Percentiles rank a stretch among this genome's conserved stretches.
Conservation (phyloP, 2,113 vertebrate species). For the Heloderma charlesbogerti region DNA sequence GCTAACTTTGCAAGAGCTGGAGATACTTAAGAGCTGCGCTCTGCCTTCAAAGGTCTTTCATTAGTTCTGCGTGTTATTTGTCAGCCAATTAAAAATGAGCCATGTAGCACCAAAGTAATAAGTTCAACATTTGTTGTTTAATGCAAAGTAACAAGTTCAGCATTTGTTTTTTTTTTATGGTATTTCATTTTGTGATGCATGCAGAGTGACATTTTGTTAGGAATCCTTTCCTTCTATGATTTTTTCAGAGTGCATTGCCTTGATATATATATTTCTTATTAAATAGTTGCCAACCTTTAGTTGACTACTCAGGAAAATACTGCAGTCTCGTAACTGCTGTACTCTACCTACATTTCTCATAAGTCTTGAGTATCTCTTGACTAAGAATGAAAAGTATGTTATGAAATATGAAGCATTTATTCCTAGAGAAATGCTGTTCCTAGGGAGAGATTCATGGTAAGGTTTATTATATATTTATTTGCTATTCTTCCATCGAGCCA, state of each 20-base stretch:
- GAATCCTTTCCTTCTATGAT: background rate
- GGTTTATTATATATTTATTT: background rate
- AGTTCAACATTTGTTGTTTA: background rate
- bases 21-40: background rate
- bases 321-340: background rate
- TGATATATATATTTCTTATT: background rate
- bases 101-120: background rate
- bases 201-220: background rate
- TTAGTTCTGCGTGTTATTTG: background rate
- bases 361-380: background rate
- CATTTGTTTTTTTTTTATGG: too few relatives aligned
- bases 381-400: background rate
- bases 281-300: background rate
- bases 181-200: background rate
- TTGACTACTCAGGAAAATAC: background rate
- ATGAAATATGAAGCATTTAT: background rate
- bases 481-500: too few relatives aligned
- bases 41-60: background rate
- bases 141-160: too few relatives aligned
- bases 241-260: background rate
- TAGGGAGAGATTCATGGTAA: background rate
- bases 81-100: background rate
- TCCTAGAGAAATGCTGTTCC: background rate
- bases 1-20: background rate
- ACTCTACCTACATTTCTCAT: background rate